Evolutionary conservation across 2,797 vertebrate species (phyloP).

Genomic region (Rhinoraja longicauda): DNA sequence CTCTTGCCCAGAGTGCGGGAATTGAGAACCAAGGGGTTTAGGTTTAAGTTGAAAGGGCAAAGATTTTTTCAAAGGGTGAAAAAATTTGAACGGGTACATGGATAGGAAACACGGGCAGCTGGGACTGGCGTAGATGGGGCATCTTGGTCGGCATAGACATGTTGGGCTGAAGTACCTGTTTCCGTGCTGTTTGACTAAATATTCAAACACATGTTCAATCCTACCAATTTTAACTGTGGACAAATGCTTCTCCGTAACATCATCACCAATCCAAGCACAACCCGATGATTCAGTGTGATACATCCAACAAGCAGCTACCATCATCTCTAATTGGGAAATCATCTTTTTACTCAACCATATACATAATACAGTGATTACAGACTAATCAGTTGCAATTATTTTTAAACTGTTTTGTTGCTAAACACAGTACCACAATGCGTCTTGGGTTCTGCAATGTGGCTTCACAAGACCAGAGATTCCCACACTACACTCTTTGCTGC

Average conservation of each 20-base stretch:
- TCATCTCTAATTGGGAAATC: neutral
- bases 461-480: neutral
- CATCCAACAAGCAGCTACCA: neutral
- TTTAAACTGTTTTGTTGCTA: neutral
- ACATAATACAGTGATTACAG: constrained; percentile 2
- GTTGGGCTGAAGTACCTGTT: too few relatives aligned
- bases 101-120: too few relatives aligned
- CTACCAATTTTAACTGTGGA: neutral
- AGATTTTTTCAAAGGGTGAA: too few relatives aligned
- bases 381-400: constrained; percentile 27
- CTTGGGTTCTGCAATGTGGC: neutral
- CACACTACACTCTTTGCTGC: too few relatives aligned
- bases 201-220: neutral
- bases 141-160: too few relatives aligned
- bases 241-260: neutral
- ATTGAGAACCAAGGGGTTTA: too few relatives aligned
- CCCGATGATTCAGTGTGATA: neutral
- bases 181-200: too few relatives aligned
- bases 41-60: too few relatives aligned
- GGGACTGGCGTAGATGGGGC: too few relatives aligned
- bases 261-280: neutral
- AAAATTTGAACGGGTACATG: too few relatives aligned
- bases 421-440: constrained; percentile 1
- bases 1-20: too few relatives aligned
- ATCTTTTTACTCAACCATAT: neutral